phyloP scores from a whole-genome alignment of 2,888 invertebrate genomes.

The Drosophila eohydei region DNA sequence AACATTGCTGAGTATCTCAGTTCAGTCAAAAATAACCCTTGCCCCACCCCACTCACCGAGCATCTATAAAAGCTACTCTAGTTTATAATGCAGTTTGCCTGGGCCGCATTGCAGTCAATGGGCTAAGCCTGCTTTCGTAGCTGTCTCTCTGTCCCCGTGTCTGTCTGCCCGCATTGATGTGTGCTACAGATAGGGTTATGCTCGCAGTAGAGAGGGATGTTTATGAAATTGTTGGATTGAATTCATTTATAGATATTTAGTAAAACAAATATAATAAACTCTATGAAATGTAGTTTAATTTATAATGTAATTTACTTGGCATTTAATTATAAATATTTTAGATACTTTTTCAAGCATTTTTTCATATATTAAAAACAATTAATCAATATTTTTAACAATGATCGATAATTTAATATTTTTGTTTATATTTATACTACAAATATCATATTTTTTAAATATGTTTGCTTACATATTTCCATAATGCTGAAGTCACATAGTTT shows the following conservation, averaged over 20 bases:
- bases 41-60: background rate
- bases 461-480: too few species aligned
- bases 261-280: background rate
- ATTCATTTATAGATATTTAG: background rate
- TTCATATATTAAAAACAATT: too few species aligned
- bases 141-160: constrained; percentile 29
- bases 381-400: too few species aligned
- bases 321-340: background rate
- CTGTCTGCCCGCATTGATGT: constrained; percentile 63
- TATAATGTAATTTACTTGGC: background rate
- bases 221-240: background rate
- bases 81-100: constrained; percentile 46
- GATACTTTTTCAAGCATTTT: too few species aligned
- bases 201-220: constrained; percentile 27
- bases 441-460: too few species aligned
- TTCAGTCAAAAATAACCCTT: constrained; percentile 27
- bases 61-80: constrained; percentile 4
- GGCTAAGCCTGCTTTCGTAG: constrained; percentile 38
- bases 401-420: background rate
- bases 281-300: too few species aligned
- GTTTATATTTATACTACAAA: background rate
- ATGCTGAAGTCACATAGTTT: background rate
- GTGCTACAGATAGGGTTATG: constrained; percentile 33
- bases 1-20: constrained; percentile 27
- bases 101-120: constrained; percentile 58